Evolutionary conservation across 2,113 vertebrate genomes (phyloP), one percentile per base, ranked within the genome.

Genomic region (Paramormyrops kingsleyae): DNA sequence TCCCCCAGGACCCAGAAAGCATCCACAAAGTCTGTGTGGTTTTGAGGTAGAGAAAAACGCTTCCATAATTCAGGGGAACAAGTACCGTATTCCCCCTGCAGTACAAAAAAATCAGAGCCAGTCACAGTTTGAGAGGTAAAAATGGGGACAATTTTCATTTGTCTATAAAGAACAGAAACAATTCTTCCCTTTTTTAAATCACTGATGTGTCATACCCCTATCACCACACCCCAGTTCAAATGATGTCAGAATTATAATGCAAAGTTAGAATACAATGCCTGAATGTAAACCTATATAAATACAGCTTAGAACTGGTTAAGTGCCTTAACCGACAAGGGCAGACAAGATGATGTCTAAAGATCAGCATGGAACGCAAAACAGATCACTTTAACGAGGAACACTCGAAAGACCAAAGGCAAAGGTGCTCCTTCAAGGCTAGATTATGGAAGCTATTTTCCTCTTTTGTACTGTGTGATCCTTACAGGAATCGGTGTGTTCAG

Each of bases 401-500:
- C 59, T 13, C 8, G 12, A 87, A 89, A 85, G 5, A n/a, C 62
- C 0, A 27, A 17, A 80, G 15, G 56, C 56, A 77, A 66, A 90
- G 85, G 56, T 90, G 89, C 89, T 89, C 17, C 50, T 87, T 24
- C 50, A 88, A 83, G 86, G 59, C 59, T 44, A 90, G 66, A 83
- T 90, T 87, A 92, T 91, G 94, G 92, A 95, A 95, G 93, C 92
- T 10, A 17, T 91, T 90, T 94, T 93, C 90, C 59, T 90, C 87
- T 94, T 93, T 84, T 35, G 92, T 90, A 91, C 42, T 90, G 90
- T 92, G 92, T 84, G 91, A 92, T 93, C 93, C 92, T 93, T 87
- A 94, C 93, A 90, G 92, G 93, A 94, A 91, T 92, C 92, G 83
- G 93, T 95, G 93, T 93, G 93, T 93, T 91, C 91, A 93, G 92